phyloP scores from a whole-genome alignment of 1,140 invertebrate genomes.

The Drosophila arawakana region DNA sequence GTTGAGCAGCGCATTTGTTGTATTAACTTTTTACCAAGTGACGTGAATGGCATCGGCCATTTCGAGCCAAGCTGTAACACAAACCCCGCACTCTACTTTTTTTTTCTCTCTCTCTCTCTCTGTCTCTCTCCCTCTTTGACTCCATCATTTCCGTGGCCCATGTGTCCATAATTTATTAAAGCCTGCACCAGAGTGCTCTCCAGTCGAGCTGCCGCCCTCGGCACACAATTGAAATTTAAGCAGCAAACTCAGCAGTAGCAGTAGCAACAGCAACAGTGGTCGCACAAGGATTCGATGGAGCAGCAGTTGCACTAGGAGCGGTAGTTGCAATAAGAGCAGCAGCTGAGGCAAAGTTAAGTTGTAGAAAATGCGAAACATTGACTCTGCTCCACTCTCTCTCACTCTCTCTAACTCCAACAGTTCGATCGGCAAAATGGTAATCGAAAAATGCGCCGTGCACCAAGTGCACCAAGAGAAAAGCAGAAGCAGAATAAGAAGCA shows the following conservation, averaged over 20 bases:
- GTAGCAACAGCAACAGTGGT: too few relatives aligned
- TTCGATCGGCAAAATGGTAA: slow-evolving; percentile 69
- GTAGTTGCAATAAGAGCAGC: slow-evolving; percentile 25
- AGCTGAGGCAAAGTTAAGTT: slow-evolving; percentile 55
- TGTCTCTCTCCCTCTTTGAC: slow-evolving; percentile 18
- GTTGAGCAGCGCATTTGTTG: slow-evolving; percentile 72
- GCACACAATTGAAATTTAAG: slow-evolving; percentile 81
- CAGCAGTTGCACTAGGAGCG: slow-evolving; percentile 22
- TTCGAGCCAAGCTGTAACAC: slow-evolving; percentile 1
- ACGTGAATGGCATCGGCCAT: slow-evolving; percentile 56
- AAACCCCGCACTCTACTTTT: neutral
- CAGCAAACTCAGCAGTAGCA: slow-evolving; percentile 39
- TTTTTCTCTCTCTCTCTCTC: neutral
- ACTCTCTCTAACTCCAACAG: slow-evolving; percentile 7
- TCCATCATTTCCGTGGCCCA: slow-evolving; percentile 18
- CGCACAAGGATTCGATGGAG: too few relatives aligned
- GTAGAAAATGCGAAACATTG: slow-evolving; percentile 75
- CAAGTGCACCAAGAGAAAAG: slow-evolving; percentile 17
- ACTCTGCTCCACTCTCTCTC: slow-evolving; percentile 3
- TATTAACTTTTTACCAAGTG: slow-evolving; percentile 78
- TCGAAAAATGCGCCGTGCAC: slow-evolving; percentile 76
- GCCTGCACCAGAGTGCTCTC: slow-evolving; percentile 80
- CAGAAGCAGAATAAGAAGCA: slow-evolving; percentile 45
- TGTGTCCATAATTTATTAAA: slow-evolving; percentile 78
- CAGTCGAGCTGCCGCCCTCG: slow-evolving; percentile 69